Evolutionary conservation across 2,113 vertebrate species (phyloP), one percentile per base, ranked within the genome.

Genomic region (Cygnus buccinator): DNA sequence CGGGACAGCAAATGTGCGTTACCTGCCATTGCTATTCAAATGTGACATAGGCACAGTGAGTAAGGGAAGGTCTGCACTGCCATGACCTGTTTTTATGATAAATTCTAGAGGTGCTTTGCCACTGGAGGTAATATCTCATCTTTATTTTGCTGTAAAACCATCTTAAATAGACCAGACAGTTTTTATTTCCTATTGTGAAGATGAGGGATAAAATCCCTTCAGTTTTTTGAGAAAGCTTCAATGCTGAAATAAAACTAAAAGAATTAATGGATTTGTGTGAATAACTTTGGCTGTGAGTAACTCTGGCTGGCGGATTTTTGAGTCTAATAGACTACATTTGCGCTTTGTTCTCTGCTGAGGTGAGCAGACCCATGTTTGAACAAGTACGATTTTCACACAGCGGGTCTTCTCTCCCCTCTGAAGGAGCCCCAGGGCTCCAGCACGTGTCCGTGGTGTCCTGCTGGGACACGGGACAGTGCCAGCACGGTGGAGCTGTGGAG

Each of bases 261-360:
- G 11, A 73, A 29, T 17, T 5, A 3, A 12, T 3, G 11, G 20
- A 5, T 12, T 52, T 65, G 35, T 33, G n/a, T n/a, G 87, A 61
- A 1, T 73, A 1, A 54, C 73, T 68, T 33, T 44, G 23, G 19
- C 8, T 33, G n/a, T n/a, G 87, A 65, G 2, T 73, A 1, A 61
- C 73, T 68, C 29, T 44, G 23, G 17, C 8, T 0, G 0, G n/a
- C 2, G 11, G 33, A 20, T 2, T 75, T 85, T 3, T 2, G 26
- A 55, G 21, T 21, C 7, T 1, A 6, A 7, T 2, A 0, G 35
- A 20, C 28, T 8, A 11, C 2, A 0, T 4, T 22, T 3, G 22
- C 10, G 6, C 43, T 72, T 37, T 63, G 11, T 4, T 31, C 50
- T 33, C 9, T 0, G 1, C 18, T 29, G 7, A 59, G 55, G 23